Conservation (phyloP, 2,888 invertebrate species). For the Kryphioiulus occultus region DNA sequence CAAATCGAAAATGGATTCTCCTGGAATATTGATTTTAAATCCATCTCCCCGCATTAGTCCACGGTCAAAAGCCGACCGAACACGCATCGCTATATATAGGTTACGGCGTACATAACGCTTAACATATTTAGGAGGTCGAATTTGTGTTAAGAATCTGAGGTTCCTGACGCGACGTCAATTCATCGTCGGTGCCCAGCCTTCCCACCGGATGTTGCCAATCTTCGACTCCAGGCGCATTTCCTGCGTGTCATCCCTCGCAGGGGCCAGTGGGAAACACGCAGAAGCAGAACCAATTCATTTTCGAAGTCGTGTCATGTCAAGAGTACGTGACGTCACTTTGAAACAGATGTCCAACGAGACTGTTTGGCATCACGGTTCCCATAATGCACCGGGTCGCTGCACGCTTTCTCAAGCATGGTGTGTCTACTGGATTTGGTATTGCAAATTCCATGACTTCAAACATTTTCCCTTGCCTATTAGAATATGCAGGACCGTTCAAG, state of each 20-base stretch:
- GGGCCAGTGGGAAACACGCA: neutral
- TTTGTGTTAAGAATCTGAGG: slow-evolving; percentile 17
- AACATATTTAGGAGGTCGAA: slow-evolving; percentile 20
- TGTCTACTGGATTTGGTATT: too few species aligned
- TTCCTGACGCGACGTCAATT: neutral
- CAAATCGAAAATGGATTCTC: neutral
- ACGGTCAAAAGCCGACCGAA: slow-evolving; percentile 26
- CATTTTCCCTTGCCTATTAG: too few species aligned
- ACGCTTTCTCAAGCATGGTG: too few species aligned
- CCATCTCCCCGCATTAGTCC: neutral
- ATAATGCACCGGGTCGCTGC: too few species aligned
- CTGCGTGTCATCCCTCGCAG: neutral
- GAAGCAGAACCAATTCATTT: neutral
- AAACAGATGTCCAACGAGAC: too few species aligned
- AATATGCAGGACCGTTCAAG: too few species aligned
- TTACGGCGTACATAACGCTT: neutral
- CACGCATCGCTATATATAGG: neutral
- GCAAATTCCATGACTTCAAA: too few species aligned
- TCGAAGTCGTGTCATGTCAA: neutral
- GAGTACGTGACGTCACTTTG: neutral
- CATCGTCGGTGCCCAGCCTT: neutral
- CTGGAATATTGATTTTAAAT: slow-evolving; percentile 30
- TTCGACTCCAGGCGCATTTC: slow-evolving; percentile 1
- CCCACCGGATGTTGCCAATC: slow-evolving; percentile 33
- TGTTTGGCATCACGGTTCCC: too few species aligned